phyloP scores from a whole-genome alignment of 2,797 vertebrate species.

The Aeoliscus strigatus region DNA sequence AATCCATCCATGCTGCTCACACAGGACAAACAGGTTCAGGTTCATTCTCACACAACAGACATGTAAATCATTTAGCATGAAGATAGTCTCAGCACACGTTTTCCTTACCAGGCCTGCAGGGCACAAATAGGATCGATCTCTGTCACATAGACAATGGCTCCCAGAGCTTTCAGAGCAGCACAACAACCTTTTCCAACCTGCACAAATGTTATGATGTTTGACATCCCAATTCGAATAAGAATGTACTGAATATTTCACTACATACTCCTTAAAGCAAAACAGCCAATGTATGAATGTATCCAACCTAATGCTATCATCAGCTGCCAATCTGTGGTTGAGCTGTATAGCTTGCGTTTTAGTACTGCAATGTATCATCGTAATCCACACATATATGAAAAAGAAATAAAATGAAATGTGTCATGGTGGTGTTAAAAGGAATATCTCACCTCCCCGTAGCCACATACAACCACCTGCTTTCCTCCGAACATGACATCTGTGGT shows the following conservation, averaged over 20 bases:
- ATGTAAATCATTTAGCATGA: constrained; percentile 7
- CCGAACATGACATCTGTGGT: constrained; percentile 98
- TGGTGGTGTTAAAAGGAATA: constrained; percentile 4
- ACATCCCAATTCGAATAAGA: no score
- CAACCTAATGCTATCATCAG: neutral
- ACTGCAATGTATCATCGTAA: neutral
- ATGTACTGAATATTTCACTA: no score
- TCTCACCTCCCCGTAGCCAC: constrained; percentile 94
- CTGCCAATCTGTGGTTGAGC: neutral
- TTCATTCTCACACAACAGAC: constrained; percentile 2
- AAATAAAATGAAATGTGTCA: neutral
- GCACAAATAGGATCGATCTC: constrained; percentile 95
- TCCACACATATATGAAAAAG: constrained; percentile 1
- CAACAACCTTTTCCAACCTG: constrained; percentile 95
- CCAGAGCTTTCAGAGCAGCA: constrained; percentile 90
- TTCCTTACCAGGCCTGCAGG: constrained; percentile 88
- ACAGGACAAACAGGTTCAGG: constrained; percentile 22
- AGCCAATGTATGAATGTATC: neutral
- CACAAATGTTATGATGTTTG: constrained; percentile 5
- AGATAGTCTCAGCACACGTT: constrained; percentile 6
- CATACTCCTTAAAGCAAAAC: neutral
- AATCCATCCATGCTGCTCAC: constrained; percentile 91
- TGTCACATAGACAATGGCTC: constrained; percentile 86
- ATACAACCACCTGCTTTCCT: constrained; percentile 93
- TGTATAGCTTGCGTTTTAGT: no score